Evolutionary conservation across 2,888 invertebrate species (phyloP).

Genomic region (Mesorhabditis spiculigera): DNA sequence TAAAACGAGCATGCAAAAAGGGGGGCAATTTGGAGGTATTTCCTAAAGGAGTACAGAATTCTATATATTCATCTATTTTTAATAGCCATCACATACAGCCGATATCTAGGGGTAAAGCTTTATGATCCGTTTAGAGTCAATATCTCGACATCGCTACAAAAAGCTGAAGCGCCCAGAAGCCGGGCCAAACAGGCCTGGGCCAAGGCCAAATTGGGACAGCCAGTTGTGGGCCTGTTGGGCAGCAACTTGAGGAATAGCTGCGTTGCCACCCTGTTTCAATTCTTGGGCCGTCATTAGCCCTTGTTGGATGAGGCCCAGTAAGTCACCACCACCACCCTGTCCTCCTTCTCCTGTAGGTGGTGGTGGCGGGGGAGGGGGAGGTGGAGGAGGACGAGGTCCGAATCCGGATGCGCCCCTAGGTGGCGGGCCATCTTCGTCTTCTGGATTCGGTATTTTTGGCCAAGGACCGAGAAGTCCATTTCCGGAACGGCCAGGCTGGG

Average conservation of each 20-base stretch:
- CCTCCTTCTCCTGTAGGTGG: slow-evolving; percentile 1
- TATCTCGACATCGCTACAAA: no score
- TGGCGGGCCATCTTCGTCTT: background rate
- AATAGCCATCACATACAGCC: no score
- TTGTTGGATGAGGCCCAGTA: slow-evolving; percentile 34
- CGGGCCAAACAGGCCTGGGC: no score
- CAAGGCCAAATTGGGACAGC: slow-evolving; percentile 2
- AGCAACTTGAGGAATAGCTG: background rate
- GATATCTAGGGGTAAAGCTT: no score
- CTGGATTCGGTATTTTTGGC: background rate
- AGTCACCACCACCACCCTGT: slow-evolving; percentile 19
- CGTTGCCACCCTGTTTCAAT: slow-evolving; percentile 17
- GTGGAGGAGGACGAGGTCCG: slow-evolving; percentile 10
- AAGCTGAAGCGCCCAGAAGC: no score
- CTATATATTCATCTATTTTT: no score
- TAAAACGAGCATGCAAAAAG: no score
- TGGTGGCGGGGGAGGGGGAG: slow-evolving; percentile 9
- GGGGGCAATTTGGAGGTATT: no score
- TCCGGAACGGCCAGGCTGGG: background rate
- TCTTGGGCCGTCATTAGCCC: slow-evolving; percentile 33
- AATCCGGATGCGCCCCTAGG: background rate
- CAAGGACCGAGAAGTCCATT: background rate
- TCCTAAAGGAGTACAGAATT: no score
- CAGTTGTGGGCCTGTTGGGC: background rate
- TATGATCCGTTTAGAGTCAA: no score